These are phyloP conservation scores for Ictalurus punctatus DNA, from an alignment of 2,113 vertebrate species.

Conservation along the genomic window DNA sequence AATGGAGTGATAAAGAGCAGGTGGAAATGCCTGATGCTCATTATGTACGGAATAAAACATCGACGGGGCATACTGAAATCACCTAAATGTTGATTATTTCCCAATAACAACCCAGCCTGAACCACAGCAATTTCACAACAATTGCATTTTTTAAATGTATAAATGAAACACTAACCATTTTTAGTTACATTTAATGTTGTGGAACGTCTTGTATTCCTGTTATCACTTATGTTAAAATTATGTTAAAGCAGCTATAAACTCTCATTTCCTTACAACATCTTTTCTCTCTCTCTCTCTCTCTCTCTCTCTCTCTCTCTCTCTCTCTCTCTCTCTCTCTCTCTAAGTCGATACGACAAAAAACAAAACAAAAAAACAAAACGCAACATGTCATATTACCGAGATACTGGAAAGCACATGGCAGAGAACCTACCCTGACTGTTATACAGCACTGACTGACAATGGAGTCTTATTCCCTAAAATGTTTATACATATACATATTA, in stretches of 20 bases:
- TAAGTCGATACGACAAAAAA: too few species aligned
- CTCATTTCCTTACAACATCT: neutral
- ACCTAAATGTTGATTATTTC: neutral
- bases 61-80: neutral
- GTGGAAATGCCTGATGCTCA: slow-evolving; percentile 65
- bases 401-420: neutral
- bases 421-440: neutral
- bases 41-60: neutral
- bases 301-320: too few species aligned
- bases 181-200: neutral
- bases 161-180: neutral
- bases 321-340: too few species aligned
- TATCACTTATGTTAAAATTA: neutral
- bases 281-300: too few species aligned
- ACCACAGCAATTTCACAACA: neutral
- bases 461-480: too few species aligned
- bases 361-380: too few species aligned
- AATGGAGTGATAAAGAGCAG: slow-evolving; percentile 80
- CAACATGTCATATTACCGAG: neutral
- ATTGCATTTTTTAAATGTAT: neutral
- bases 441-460: too few species aligned
- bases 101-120: neutral
- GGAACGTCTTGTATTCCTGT: neutral
- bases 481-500: too few species aligned
- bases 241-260: neutral